These are phyloP conservation scores for Rhegmatorhina hoffmannsi DNA, from an alignment of 2,113 vertebrate species.

Conservation along the genomic window DNA sequence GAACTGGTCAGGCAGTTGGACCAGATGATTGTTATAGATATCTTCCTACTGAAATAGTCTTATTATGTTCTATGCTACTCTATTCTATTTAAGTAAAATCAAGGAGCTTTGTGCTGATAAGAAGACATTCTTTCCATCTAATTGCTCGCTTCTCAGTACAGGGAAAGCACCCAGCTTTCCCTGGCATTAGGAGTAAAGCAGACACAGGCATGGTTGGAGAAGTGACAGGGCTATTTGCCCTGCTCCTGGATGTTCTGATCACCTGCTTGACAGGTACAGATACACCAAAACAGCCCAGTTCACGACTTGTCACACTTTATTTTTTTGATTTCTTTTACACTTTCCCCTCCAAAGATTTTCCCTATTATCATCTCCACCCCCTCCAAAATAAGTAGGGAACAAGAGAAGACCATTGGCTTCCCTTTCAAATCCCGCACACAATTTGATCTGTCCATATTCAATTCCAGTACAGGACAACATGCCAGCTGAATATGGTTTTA, in stretches of 20 bases:
- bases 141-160: neutral
- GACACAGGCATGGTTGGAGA: neutral
- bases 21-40: neutral
- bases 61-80: neutral
- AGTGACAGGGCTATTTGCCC: neutral
- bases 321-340: neutral
- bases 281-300: neutral
- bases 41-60: neutral
- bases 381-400: neutral
- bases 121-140: neutral
- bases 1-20: neutral
- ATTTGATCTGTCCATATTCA: neutral
- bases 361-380: neutral
- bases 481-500: neutral
- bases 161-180: neutral
- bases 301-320: accelerated
- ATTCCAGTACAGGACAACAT: neutral
- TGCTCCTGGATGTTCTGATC: neutral
- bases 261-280: neutral
- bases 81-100: neutral
- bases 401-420: neutral
- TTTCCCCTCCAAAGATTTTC: neutral
- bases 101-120: neutral
- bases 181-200: neutral
- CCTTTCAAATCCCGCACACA: neutral